These are phyloP conservation scores for Drosophila ambigua DNA, from an alignment of 1,140 invertebrate genomes.

Conservation along the genomic window DNA sequence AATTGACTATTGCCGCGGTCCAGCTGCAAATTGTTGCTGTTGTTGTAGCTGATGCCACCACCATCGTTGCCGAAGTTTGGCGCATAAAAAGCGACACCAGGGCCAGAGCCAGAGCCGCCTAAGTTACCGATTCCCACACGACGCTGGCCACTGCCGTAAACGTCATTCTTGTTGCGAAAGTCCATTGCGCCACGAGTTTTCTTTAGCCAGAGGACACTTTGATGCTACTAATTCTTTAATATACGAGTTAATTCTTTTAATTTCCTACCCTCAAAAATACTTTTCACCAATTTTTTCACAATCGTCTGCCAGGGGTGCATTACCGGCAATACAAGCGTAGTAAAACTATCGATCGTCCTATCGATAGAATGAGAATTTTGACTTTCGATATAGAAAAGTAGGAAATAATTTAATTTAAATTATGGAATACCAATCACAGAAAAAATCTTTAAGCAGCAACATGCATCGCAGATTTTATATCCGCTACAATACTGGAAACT, in stretches of 20 bases:
- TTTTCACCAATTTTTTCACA: slow-evolving; percentile 30
- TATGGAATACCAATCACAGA: no score
- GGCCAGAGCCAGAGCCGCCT: not conserved
- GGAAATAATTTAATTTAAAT: no score
- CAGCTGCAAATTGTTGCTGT: no score
- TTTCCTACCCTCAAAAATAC: slow-evolving; percentile 5
- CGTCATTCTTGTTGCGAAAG: slow-evolving; percentile 43
- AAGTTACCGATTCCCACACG: slow-evolving; percentile 30
- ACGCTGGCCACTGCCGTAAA: slow-evolving; percentile 64
- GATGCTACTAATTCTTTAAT: not conserved
- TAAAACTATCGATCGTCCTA: no score
- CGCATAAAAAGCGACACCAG: slow-evolving; percentile 40
- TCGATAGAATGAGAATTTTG: no score
- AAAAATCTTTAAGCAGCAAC: no score
- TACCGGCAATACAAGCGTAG: not conserved
- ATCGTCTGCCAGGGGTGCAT: slow-evolving; percentile 34
- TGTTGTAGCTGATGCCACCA: no score
- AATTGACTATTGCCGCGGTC: no score
- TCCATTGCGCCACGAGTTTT: slow-evolving; percentile 35
- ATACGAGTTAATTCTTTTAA: not conserved
- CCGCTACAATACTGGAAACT: no score
- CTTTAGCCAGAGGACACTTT: slow-evolving; percentile 11
- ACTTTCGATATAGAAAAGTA: no score
- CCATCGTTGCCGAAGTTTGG: slow-evolving; percentile 22
- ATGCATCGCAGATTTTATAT: no score